These are phyloP conservation scores for Buceros bicornis DNA, from an alignment of 2,797 vertebrate species.

Conservation along the genomic window DNA sequence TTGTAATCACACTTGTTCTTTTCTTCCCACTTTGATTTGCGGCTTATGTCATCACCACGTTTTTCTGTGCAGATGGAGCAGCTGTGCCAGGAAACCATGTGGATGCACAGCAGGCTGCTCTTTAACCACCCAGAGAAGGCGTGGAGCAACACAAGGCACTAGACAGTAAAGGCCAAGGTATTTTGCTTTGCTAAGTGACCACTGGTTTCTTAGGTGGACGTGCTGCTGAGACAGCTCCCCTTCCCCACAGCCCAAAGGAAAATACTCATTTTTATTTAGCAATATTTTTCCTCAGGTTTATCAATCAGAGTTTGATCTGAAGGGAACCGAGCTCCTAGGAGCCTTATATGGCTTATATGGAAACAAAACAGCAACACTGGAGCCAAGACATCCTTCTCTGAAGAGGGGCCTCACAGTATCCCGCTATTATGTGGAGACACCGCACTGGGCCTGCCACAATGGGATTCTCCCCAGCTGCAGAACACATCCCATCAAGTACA, in stretches of 20 bases:
- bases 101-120: not conserved
- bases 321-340: not conserved
- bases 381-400: not conserved
- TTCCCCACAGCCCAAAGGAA: not conserved
- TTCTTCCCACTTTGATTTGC: not conserved
- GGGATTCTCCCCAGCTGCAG: constrained; percentile 70
- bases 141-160: not conserved
- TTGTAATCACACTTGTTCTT: not conserved
- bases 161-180: not conserved
- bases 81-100: not conserved
- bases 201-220: not conserved
- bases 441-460: constrained; percentile 36
- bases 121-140: not conserved
- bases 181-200: not conserved
- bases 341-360: not conserved
- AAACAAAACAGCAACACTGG: constrained; percentile 20
- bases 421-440: constrained; percentile 56
- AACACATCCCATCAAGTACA: constrained; percentile 74
- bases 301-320: constrained; percentile 1
- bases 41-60: not conserved
- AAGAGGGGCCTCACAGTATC: not conserved
- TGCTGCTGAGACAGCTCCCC: not conserved
- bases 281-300: not conserved
- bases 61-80: not conserved
- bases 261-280: not conserved